A percentile compares a stretch with the other conserved stretches of the same genome.
These are phyloP conservation scores for Anseranas semipalmata DNA, from an alignment of 2,113 vertebrate genomes.

Conservation along the genomic window DNA sequence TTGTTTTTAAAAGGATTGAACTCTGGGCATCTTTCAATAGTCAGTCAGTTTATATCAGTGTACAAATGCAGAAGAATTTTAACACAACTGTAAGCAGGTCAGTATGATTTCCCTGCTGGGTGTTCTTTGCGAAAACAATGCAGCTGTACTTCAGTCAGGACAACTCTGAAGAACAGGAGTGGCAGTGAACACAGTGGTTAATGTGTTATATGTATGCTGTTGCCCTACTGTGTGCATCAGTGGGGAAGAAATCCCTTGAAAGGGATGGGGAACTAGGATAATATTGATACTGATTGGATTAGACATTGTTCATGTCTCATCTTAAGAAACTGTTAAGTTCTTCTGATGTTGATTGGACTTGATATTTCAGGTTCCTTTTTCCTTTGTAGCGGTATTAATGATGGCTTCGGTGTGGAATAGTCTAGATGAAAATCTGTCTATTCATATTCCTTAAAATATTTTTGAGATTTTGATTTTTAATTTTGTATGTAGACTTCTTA, in stretches of 20 bases:
- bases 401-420: background rate
- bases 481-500: background rate
- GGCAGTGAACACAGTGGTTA: background rate
- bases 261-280: constrained; percentile 5
- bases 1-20: background rate
- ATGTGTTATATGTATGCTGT: background rate
- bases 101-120: background rate
- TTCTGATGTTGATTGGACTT: background rate
- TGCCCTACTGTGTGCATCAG: background rate
- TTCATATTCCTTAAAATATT: background rate
- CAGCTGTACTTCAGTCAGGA: background rate
- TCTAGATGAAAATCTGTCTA: background rate
- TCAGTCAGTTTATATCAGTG: background rate
- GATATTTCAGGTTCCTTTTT: background rate
- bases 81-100: background rate
- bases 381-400: background rate
- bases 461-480: background rate
- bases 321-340: constrained; percentile 30
- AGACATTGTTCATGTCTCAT: constrained; percentile 29
- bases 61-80: background rate
- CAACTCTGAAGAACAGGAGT: background rate
- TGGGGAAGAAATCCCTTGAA: background rate
- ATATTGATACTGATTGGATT: constrained; percentile 43
- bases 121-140: background rate
- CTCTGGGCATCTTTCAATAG: background rate